phyloP scores from a whole-genome alignment of 2,888 invertebrate species.

The Xestia rhomboidea region DNA sequence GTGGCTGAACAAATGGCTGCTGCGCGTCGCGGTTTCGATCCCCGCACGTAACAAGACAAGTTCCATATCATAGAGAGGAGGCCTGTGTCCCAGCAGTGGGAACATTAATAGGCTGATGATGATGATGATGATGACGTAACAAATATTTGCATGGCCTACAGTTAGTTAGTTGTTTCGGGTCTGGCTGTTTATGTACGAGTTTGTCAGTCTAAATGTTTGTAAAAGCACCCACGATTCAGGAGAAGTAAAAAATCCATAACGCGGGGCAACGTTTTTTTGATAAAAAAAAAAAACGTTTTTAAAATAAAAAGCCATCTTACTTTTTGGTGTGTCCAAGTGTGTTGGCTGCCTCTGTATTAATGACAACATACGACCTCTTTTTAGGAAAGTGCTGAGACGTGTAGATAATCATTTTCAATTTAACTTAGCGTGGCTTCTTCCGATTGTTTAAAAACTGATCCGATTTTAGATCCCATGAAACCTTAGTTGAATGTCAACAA shows the following conservation, averaged over 20 bases:
- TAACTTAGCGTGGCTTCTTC: neutral
- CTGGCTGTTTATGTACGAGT: neutral
- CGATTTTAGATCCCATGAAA: neutral
- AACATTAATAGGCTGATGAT: too few species aligned
- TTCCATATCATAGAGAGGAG: too few species aligned
- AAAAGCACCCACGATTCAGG: neutral
- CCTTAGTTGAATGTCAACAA: neutral
- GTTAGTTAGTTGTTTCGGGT: neutral
- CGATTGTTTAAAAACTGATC: neutral
- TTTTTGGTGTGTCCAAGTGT: neutral
- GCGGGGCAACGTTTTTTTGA: neutral
- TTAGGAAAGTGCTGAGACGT: neutral
- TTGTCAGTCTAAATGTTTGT: too few species aligned
- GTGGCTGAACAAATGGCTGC: neutral
- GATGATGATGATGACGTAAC: too few species aligned
- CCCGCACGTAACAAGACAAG: too few species aligned
- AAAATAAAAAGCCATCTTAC: too few species aligned
- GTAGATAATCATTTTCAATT: conserved; percentile 3
- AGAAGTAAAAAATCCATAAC: neutral
- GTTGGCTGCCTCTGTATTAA: neutral
- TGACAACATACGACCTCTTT: neutral
- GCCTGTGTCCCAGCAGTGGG: too few species aligned
- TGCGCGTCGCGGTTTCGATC: too few species aligned
- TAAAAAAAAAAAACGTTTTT: neutral
- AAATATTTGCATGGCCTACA: neutral